Percentiles rank a stretch among this genome's conserved stretches.
These are phyloP conservation scores for Camponotus fellah DNA, from an alignment of 2,888 invertebrate genomes.

Conservation along the genomic window DNA sequence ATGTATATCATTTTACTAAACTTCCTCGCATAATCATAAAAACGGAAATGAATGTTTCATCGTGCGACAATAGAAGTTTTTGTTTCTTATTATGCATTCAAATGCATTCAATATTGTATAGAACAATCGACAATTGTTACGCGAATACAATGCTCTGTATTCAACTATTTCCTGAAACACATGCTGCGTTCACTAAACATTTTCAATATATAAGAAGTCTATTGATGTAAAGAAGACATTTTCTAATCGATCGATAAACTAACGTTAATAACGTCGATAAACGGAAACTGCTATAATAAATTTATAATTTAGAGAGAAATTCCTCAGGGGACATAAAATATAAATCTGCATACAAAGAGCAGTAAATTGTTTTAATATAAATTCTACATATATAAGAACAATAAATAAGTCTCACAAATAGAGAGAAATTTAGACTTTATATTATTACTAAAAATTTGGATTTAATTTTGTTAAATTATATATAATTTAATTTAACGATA, in stretches of 20 bases:
- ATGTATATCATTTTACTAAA: no score
- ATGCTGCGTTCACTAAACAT: background rate
- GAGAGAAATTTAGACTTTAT: background rate
- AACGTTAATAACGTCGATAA: no score
- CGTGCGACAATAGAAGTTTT: slow-evolving; percentile 22
- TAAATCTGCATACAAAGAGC: no score
- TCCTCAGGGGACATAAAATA: background rate
- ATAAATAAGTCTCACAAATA: background rate
- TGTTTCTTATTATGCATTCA: slow-evolving; percentile 36
- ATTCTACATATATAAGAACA: background rate
- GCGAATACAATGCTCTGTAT: slow-evolving; percentile 52
- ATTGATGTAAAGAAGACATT: no score
- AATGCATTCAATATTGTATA: background rate
- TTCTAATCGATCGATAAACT: no score
- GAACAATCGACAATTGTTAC: slow-evolving; percentile 58
- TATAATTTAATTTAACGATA: background rate
- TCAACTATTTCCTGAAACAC: background rate
- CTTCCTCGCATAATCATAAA: background rate
- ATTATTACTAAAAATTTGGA: background rate
- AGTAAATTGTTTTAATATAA: no score
- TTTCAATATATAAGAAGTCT: background rate
- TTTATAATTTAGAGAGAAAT: background rate
- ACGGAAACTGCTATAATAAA: background rate
- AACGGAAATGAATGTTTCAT: background rate
- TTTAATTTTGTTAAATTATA: background rate